A percentile compares a stretch with the other conserved stretches of the same genome.
These are phyloP conservation scores for Cebus imitator DNA, from an alignment of 2,113 vertebrate genomes.

Conservation along the genomic window DNA sequence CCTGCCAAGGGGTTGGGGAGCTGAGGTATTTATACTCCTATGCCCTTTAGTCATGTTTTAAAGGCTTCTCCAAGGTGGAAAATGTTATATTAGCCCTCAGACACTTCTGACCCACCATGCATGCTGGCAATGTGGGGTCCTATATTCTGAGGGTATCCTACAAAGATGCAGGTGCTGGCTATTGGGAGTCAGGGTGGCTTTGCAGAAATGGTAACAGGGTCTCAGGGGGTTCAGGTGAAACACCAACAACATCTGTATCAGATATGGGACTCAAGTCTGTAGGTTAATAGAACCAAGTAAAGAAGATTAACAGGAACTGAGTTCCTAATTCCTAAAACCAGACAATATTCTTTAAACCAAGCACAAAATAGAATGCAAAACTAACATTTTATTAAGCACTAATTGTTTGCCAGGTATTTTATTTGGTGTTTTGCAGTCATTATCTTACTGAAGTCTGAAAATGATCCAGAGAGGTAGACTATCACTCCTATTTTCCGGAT, in stretches of 20 bases:
- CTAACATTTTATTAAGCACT: background rate
- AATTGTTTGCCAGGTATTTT: background rate
- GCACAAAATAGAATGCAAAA: background rate
- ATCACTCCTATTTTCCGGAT: background rate
- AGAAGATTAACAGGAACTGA: background rate
- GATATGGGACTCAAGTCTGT: background rate
- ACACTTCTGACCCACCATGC: background rate
- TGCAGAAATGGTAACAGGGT: background rate
- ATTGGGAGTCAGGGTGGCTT: background rate
- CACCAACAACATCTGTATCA: fast-evolving
- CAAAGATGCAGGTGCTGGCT: background rate
- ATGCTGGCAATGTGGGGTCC: too few species aligned
- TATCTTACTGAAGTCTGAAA: background rate
- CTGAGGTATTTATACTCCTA: background rate
- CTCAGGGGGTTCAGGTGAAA: background rate
- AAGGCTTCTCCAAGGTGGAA: background rate
- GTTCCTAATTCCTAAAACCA: background rate
- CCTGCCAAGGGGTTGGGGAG: background rate
- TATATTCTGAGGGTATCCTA: background rate
- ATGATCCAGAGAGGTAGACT: background rate
- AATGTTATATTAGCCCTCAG: background rate
- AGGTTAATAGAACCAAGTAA: background rate
- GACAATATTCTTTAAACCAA: background rate
- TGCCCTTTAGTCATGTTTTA: background rate
- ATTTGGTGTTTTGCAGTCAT: background rate